Base-by-base conservation (phyloP, 2,888 invertebrate species). In the Atherix ibis region DNA sequence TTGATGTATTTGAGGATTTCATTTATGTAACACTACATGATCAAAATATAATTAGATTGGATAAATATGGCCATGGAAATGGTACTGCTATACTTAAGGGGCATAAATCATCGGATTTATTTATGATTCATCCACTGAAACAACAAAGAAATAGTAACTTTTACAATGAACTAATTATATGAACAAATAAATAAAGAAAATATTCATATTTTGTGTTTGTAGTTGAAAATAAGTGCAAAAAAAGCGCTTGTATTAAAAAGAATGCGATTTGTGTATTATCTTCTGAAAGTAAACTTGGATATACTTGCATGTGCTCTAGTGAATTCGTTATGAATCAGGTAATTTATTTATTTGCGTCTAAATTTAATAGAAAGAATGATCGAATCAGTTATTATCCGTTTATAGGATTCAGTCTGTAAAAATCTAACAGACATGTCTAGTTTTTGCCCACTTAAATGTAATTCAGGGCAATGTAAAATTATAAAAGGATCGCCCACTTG, bases 1-100 rank as follows among this genome's bases (percentile, higher is more conserved):
- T 83, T 19, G 80, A 79, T 47, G 68, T 82, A 1, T 81, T 82
- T 51, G 81, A 80, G 54, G 76, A 80, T 48, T 65, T 60, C 38
- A 51, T 80, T 9, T 82, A 73, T 50, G 65, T 80, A 16, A 70
- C 75, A 25, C 68, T 76, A 3, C 73, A 72, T 47, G 68, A 67
- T 32, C 70, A 76, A 48, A 68, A 68, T 40, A 67, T 80, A 28
- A 58, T 73, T 26, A 66, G 68, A 44, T 59, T 78, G 56, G 67
- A 73, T 48, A 80, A 80, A 52, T 79, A 76, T 53, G 75, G 74
- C 12, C 57, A 59, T 32, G 68, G 66, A 18, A 67, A 69, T 43
- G 54, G 65, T 25, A 67, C 66, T 3, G 68, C 69, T 46, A 59
- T 71, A 37, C 62, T 68, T 1, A 65, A 66, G 43, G 69, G 71